These are phyloP conservation scores for Muscina levida DNA, from an alignment of 2,888 invertebrate species.

Conservation along the genomic window DNA sequence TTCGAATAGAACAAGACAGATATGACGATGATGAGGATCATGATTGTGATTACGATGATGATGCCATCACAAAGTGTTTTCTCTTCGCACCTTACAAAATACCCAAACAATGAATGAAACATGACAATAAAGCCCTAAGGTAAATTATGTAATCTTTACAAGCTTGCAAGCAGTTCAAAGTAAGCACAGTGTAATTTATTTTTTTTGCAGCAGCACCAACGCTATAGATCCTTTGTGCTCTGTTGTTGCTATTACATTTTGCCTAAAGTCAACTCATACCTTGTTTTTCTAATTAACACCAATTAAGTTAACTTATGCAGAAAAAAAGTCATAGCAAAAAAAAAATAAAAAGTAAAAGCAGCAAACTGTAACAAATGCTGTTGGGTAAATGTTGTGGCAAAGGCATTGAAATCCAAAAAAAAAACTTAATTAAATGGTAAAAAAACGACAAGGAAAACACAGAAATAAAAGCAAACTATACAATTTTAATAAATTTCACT, in stretches of 20 bases:
- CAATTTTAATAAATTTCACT: conserved; percentile 50
- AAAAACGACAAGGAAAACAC: conserved; percentile 27
- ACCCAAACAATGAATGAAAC: neutral
- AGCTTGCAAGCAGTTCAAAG: conserved; percentile 28
- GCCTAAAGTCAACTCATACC: conserved; percentile 31
- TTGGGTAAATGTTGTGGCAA: neutral
- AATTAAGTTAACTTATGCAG: conserved; percentile 49
- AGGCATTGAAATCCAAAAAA: neutral
- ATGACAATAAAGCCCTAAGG: neutral
- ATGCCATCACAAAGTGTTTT: neutral
- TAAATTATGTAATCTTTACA: conserved; percentile 39
- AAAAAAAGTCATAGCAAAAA: neutral
- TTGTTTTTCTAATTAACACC: conserved; percentile 61
- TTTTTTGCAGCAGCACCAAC: neutral
- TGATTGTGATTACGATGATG: too few relatives aligned
- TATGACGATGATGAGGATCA: neutral
- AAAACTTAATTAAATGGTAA: conserved; percentile 38
- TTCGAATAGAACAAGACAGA: too few relatives aligned
- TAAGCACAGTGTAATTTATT: too few relatives aligned
- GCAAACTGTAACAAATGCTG: neutral
- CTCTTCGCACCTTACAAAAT: neutral
- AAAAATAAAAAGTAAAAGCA: conserved; percentile 8
- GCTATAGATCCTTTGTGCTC: conserved; percentile 4
- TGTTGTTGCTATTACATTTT: neutral
- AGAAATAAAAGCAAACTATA: conserved; percentile 27